Conservation (phyloP, 92 coral and sea anemone genomes). For the Siderastrea radians region DNA sequence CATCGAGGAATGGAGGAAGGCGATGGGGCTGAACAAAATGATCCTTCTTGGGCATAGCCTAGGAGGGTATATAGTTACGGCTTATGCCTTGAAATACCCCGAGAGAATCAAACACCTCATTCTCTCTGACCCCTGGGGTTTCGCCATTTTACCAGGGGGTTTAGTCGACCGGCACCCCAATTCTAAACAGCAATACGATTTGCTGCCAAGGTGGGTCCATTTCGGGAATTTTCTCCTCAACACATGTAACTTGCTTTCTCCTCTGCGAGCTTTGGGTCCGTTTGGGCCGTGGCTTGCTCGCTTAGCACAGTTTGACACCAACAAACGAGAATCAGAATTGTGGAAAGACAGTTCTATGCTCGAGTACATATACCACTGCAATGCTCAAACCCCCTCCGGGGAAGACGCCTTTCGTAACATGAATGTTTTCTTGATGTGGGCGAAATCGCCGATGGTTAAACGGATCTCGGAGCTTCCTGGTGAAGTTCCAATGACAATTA, state of each 20-base stretch:
- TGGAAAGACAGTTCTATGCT: constrained; percentile 84
- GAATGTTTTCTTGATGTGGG: constrained; percentile 90
- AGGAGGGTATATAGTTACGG: constrained; percentile 92
- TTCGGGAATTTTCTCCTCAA: constrained; percentile 78
- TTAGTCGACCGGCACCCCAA: constrained; percentile 92
- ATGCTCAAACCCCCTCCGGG: constrained; percentile 91
- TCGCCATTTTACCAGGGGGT: constrained; percentile 94
- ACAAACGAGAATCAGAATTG: constrained; percentile 79
- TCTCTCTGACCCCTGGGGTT: constrained; percentile 98
- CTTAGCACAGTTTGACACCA: constrained; percentile 72
- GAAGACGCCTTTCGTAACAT: constrained; percentile 92
- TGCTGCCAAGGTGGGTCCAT: constrained; percentile 87
- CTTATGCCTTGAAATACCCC: constrained; percentile 88
- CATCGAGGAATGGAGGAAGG: constrained; percentile 94
- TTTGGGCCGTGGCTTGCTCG: constrained; percentile 87
- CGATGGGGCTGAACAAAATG: constrained; percentile 83
- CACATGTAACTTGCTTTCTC: constrained; percentile 77
- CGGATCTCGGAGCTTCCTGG: constrained; percentile 77
- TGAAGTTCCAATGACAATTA: constrained; percentile 75
- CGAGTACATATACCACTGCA: constrained; percentile 92
- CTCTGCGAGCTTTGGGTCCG: constrained; percentile 80
- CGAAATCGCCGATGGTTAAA: constrained; percentile 92
- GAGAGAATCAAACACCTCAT: constrained; percentile 85
- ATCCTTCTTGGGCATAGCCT: constrained; percentile 95
- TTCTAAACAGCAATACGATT: constrained; percentile 53